phyloP scores from a whole-genome alignment of 2,888 invertebrate genomes.

The Taphrorychus bicolor region DNA sequence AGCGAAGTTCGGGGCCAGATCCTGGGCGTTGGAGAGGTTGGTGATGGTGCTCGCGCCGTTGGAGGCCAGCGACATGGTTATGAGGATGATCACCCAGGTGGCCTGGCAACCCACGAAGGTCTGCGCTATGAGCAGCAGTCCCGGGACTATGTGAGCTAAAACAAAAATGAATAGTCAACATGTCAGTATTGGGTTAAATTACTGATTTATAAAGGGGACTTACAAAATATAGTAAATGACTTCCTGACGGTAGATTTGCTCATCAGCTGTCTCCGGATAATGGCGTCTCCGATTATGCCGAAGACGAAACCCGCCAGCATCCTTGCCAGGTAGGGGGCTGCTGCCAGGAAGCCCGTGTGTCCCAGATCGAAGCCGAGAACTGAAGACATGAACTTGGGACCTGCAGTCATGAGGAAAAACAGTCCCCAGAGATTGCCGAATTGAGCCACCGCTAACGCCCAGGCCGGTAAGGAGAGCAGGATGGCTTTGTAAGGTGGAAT shows the following conservation, averaged over 20 bases:
- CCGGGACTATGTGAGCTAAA: constrained; percentile 61
- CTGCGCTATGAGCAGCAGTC: constrained; percentile 62
- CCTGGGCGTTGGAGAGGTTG: constrained; percentile 65
- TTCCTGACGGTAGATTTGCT: constrained; percentile 68
- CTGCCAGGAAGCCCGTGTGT: constrained; percentile 73
- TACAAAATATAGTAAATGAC: constrained; percentile 71
- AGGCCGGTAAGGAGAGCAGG: constrained; percentile 71
- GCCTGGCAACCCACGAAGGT: constrained; percentile 70
- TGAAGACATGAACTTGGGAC: constrained; percentile 77
- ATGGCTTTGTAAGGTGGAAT: constrained; percentile 72
- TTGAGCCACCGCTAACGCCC: constrained; percentile 71
- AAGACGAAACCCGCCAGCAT: constrained; percentile 74
- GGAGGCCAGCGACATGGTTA: constrained; percentile 72
- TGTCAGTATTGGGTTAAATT: too few species aligned
- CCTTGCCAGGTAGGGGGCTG: constrained; percentile 75
- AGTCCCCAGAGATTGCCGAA: constrained; percentile 81
- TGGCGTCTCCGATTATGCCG: constrained; percentile 72
- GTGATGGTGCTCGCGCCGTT: constrained; percentile 59
- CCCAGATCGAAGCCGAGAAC: constrained; percentile 74
- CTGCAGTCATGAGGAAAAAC: constrained; percentile 77
- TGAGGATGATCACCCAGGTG: constrained; percentile 68
- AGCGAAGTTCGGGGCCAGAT: constrained; percentile 76
- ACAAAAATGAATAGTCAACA: too few species aligned
- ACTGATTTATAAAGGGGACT: constrained; percentile 42
- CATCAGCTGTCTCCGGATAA: constrained; percentile 61